Evolutionary conservation across 2,797 vertebrate genomes (phyloP).

Genomic region (Phoeniculus purpureus): DNA sequence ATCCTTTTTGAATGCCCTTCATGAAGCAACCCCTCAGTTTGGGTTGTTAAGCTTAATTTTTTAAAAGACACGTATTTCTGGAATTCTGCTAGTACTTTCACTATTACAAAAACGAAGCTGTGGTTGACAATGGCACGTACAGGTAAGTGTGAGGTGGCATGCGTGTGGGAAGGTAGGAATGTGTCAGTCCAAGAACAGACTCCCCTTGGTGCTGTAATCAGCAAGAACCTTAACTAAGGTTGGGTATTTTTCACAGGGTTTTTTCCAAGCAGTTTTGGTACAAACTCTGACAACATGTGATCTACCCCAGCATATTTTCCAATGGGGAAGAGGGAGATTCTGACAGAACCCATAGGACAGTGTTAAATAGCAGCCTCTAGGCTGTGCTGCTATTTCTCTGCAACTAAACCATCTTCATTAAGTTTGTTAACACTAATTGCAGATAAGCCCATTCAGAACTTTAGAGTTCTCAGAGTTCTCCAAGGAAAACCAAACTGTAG

Average conservation of each 20-base stretch:
- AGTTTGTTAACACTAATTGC: neutral
- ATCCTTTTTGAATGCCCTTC: neutral
- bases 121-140: neutral
- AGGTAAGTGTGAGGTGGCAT: neutral
- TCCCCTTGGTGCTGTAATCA: neutral
- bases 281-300: neutral
- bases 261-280: neutral
- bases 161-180: rapidly evolving
- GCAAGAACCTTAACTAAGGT: neutral
- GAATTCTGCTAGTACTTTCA: neutral
- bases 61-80: neutral
- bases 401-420: neutral
- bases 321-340: neutral
- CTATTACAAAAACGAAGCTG: neutral
- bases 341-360: neutral
- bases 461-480: neutral
- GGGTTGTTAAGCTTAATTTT: neutral
- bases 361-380: neutral
- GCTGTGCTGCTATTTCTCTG: neutral
- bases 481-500: neutral
- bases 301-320: neutral
- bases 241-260: neutral
- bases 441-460: neutral
- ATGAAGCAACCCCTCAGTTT: neutral
- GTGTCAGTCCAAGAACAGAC: neutral